A percentile compares a stretch with the other conserved stretches of the same genome.
These are phyloP conservation scores for Perizoma affinitatum DNA, from an alignment of 2,888 invertebrate genomes.

Conservation along the genomic window DNA sequence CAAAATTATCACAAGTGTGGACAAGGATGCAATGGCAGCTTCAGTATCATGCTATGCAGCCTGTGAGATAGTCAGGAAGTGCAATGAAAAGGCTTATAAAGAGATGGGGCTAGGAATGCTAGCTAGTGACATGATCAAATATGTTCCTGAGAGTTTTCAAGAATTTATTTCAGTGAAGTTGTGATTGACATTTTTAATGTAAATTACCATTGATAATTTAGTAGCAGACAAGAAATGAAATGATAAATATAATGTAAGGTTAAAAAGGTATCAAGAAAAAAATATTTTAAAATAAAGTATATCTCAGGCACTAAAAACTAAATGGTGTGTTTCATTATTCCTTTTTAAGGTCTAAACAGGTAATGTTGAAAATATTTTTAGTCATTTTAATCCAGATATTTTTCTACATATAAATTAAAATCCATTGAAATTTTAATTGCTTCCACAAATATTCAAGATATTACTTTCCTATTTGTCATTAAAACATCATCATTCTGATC, in stretches of 20 bases:
- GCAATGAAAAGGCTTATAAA: conserved; percentile 91
- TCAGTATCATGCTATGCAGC: conserved; percentile 93
- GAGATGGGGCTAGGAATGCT: conserved; percentile 92
- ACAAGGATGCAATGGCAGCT: conserved; percentile 79
- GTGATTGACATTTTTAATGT: too few relatives aligned
- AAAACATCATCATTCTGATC: too few relatives aligned
- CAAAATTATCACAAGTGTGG: conserved; percentile 48
- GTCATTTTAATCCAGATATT: too few relatives aligned
- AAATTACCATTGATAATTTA: not conserved
- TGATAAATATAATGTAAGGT: not conserved
- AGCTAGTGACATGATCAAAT: conserved; percentile 93
- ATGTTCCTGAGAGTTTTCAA: conserved; percentile 90
- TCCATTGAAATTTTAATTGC: too few relatives aligned
- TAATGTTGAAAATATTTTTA: too few relatives aligned
- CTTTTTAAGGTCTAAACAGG: too few relatives aligned
- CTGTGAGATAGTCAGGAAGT: conserved; percentile 90
- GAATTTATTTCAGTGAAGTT: conserved; percentile 53
- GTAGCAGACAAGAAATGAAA: not conserved
- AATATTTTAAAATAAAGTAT: not conserved
- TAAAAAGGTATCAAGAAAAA: not conserved
- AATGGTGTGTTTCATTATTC: too few relatives aligned
- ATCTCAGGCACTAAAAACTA: not conserved
- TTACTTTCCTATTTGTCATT: too few relatives aligned
- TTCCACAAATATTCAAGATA: too few relatives aligned
- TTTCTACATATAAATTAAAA: too few relatives aligned